phyloP scores from a whole-genome alignment of 2,888 invertebrate species.

The Mesorhabditis belari region DNA sequence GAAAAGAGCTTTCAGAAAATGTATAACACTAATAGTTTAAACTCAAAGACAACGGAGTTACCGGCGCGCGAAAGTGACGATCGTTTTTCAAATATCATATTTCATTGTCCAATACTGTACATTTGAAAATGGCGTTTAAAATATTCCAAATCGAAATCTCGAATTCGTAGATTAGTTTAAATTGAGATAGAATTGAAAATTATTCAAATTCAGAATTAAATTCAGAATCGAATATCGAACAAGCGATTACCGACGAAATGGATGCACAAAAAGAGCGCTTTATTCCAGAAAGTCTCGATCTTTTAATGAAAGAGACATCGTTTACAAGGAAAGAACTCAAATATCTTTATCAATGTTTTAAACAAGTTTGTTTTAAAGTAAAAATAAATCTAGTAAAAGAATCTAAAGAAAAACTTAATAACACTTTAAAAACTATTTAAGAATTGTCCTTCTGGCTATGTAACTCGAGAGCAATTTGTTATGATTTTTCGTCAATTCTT shows the following conservation, averaged over 20 bases:
- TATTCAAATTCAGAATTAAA: background rate
- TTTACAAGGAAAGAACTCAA: slow-evolving; percentile 16
- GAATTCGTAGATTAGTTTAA: no score
- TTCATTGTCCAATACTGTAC: no score
- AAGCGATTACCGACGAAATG: slow-evolving; percentile 11
- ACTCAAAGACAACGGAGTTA: no score
- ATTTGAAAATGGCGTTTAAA: no score
- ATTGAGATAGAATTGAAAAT: no score
- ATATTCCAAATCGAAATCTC: no score
- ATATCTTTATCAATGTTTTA: slow-evolving; percentile 19
- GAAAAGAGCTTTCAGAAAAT: no score
- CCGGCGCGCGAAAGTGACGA: no score
- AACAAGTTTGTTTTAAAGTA: slow-evolving; percentile 10
- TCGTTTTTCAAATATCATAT: no score
- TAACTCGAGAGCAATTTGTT: slow-evolving; percentile 10
- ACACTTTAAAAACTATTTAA: slow-evolving; percentile 2
- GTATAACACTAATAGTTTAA: no score
- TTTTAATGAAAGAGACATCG: slow-evolving; percentile 10
- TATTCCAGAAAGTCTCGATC: slow-evolving; percentile 16
- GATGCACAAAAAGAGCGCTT: slow-evolving; percentile 13
- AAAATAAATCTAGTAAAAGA: no score
- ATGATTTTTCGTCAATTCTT: slow-evolving; percentile 14
- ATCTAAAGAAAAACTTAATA: no score
- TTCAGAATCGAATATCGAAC: slow-evolving; percentile 5
- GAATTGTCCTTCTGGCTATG: slow-evolving; percentile 19